Evolutionary conservation across 1,140 invertebrate genomes (phyloP).

Genomic region (Micrasema longulum): DNA sequence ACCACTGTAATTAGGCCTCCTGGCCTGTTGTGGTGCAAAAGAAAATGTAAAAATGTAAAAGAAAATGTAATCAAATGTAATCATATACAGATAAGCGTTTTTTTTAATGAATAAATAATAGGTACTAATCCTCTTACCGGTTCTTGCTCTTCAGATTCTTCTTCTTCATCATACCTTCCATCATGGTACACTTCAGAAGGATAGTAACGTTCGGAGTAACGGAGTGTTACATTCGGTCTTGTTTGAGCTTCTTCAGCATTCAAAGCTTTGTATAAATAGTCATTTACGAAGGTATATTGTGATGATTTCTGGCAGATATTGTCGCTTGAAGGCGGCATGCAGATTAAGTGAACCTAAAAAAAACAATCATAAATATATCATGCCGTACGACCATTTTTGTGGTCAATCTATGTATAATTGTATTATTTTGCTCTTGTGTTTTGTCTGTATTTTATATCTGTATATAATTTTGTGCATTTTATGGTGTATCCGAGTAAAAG

Average conservation of each 20-base stretch:
- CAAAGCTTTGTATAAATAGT: conserved; percentile 90
- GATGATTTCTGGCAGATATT: conserved; percentile 91
- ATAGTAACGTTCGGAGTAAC: conserved; percentile 89
- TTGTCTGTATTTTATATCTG: too few relatives aligned
- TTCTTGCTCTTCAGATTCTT: conserved; percentile 60
- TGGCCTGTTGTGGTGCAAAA: too few relatives aligned
- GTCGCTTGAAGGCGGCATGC: conserved; percentile 89
- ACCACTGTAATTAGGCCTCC: too few relatives aligned
- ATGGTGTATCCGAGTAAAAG: too few relatives aligned
- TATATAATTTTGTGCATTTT: too few relatives aligned
- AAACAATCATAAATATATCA: neutral
- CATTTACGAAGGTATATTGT: conserved; percentile 93
- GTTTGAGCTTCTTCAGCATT: conserved; percentile 83
- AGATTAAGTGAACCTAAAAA: conserved; percentile 86
- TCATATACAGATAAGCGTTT: too few relatives aligned
- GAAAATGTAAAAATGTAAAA: too few relatives aligned
- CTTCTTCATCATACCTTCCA: conserved; percentile 74
- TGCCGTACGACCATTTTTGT: too few relatives aligned
- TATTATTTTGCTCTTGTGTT: too few relatives aligned
- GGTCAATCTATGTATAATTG: too few relatives aligned
- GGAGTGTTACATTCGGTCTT: conserved; percentile 83
- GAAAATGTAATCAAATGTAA: too few relatives aligned
- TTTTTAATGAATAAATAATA: too few relatives aligned
- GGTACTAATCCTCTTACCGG: conserved; percentile 25
- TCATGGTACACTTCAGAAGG: conserved; percentile 80